These are phyloP conservation scores for Ameiurus melas DNA, from an alignment of 2,113 vertebrate species.

Conservation along the genomic window DNA sequence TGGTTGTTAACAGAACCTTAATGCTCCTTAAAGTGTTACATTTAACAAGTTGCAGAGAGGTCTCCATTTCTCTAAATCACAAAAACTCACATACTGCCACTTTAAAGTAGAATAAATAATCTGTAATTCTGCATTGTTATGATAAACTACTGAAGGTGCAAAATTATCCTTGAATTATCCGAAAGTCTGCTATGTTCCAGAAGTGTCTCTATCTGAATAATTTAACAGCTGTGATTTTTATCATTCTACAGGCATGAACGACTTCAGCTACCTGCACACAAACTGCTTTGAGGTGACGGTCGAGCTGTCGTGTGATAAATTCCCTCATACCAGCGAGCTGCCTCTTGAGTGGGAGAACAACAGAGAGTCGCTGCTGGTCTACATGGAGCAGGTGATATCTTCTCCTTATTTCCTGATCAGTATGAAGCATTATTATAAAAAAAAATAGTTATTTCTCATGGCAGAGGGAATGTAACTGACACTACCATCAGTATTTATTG, in stretches of 20 bases:
- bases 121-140: not conserved
- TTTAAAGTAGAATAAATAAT: not conserved
- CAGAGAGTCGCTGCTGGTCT: slow-evolving; percentile 87
- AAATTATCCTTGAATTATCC: not conserved
- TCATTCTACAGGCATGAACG: slow-evolving; percentile 80
- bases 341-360: slow-evolving; percentile 90
- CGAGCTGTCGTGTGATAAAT: slow-evolving; percentile 92
- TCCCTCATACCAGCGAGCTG: slow-evolving; percentile 86
- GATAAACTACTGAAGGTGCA: not conserved
- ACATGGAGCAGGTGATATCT: slow-evolving; percentile 87
- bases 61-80: not conserved
- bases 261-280: slow-evolving; percentile 93
- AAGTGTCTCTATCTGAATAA: not conserved
- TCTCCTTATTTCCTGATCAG: too few relatives aligned
- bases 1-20: not conserved
- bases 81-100: not conserved
- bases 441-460: too few relatives aligned
- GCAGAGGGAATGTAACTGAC: too few relatives aligned
- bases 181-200: not conserved
- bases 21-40: not conserved
- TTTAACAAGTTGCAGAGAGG: not conserved
- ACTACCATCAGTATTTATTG: too few relatives aligned
- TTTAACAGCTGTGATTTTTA: not conserved
- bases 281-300: slow-evolving; percentile 93
- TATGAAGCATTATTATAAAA: too few relatives aligned